phyloP scores from a whole-genome alignment of 2,113 vertebrate genomes.

The Macrotus californicus region DNA sequence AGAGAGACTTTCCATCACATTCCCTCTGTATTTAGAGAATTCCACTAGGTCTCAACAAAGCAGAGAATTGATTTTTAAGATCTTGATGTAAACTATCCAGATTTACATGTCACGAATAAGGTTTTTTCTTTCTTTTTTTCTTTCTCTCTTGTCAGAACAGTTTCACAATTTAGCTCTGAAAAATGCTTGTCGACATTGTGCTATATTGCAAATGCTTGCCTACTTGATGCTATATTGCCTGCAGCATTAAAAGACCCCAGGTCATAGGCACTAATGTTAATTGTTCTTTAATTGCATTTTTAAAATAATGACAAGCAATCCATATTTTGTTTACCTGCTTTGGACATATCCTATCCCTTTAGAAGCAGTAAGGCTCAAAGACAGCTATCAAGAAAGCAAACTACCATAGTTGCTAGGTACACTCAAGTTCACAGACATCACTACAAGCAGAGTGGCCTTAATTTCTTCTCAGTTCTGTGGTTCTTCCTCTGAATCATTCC shows the following conservation, averaged over 20 bases:
- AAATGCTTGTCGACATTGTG: not conserved
- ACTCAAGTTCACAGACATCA: not conserved
- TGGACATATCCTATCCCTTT: not conserved
- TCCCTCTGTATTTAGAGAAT: conserved; percentile 14
- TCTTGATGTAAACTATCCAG: not conserved
- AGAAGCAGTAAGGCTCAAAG: not conserved
- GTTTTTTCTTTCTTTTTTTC: not conserved
- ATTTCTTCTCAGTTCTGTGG: not conserved
- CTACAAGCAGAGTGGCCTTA: not conserved
- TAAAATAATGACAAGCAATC: not conserved
- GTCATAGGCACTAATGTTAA: not conserved
- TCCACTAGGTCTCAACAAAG: not conserved
- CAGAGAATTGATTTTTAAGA: conserved; percentile 59
- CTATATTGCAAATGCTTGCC: not conserved
- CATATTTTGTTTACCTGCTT: not conserved
- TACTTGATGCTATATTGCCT: not conserved
- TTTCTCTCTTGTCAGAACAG: not conserved
- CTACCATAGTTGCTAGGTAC: not conserved
- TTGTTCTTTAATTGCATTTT: not conserved
- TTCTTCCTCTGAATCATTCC: not conserved
- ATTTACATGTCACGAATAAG: conserved; percentile 11
- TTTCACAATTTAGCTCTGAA: not conserved
- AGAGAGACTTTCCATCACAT: not conserved
- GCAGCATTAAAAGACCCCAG: not conserved
- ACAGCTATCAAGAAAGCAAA: not conserved